A percentile compares a stretch with the other conserved stretches of the same genome.
phyloP scores from a whole-genome alignment of 1,140 invertebrate species.

The Drosophila arawakana region DNA sequence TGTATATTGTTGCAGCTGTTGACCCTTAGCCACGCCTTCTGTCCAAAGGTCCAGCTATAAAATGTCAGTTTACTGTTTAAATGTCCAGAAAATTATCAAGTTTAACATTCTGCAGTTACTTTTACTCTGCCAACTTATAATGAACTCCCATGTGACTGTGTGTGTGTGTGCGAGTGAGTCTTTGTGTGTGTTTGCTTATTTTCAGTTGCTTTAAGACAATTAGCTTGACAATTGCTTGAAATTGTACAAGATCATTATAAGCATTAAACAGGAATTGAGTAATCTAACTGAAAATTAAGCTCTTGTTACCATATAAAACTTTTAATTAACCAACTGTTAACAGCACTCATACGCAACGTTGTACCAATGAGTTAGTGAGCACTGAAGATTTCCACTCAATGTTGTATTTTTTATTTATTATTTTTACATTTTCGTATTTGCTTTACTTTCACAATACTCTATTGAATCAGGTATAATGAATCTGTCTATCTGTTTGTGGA shows the following conservation, averaged over 20 bases:
- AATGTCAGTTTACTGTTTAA: conserved; percentile 75
- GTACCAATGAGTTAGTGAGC: conserved; percentile 33
- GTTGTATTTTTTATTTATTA: conserved; percentile 8
- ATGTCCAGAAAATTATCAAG: conserved; percentile 79
- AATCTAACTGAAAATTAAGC: conserved; percentile 22
- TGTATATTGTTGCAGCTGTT: conserved; percentile 65
- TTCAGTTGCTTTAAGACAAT: conserved; percentile 64
- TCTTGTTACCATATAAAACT: conserved; percentile 50
- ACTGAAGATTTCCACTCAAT: conserved; percentile 23
- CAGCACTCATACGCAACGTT: conserved; percentile 57
- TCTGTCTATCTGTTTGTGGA: no score
- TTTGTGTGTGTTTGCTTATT: conserved; percentile 7
- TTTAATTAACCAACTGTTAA: conserved; percentile 71
- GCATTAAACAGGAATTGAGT: conserved; percentile 25
- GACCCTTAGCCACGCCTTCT: conserved; percentile 15
- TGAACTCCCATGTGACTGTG: conserved; percentile 57
- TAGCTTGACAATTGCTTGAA: conserved; percentile 60
- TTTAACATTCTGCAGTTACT: conserved; percentile 61
- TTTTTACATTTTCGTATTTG: neutral
- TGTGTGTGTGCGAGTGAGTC: neutral
- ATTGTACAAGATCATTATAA: conserved; percentile 11
- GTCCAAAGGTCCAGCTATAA: conserved; percentile 62
- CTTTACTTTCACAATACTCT: neutral
- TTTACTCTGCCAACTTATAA: conserved; percentile 63
- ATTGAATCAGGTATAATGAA: no score